These are phyloP conservation scores for Umimayanthus kanabou DNA, from an alignment of 92 coral and sea anemone species.

Conservation along the genomic window DNA sequence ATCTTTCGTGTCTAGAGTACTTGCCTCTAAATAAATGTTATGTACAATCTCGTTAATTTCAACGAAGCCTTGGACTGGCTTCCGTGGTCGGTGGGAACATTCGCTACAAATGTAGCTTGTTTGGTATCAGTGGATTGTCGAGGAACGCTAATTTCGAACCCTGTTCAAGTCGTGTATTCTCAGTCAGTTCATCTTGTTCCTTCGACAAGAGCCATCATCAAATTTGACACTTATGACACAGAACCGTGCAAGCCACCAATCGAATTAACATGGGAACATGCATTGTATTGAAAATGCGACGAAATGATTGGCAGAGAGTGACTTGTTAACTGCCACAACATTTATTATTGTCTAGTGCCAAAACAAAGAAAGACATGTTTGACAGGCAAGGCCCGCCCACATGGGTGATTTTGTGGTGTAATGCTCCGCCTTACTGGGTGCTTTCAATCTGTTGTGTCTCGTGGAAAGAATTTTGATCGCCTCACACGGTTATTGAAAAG, in stretches of 20 bases:
- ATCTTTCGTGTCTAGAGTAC: conserved; percentile 39
- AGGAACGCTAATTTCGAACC: conserved; percentile 67
- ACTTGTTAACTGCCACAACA: conserved; percentile 99
- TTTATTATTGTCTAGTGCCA: conserved; percentile 99
- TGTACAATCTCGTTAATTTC: conserved; percentile 27
- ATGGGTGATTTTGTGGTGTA: conserved; percentile 93
- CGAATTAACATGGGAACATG: conserved; percentile 99
- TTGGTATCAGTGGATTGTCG: conserved; percentile 66
- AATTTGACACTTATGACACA: conserved; percentile 96
- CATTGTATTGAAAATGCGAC: conserved; percentile 95
- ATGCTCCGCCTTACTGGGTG: conserved; percentile 99
- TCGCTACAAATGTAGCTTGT: conserved; percentile 48
- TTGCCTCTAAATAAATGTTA: conserved; percentile 36
- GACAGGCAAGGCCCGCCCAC: conserved; percentile 97
- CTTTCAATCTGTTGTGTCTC: conserved; percentile 90
- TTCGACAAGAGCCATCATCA: conserved; percentile 96
- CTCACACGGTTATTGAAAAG: conserved; percentile 78
- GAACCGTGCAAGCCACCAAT: conserved; percentile 88
- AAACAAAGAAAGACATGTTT: conserved; percentile 96
- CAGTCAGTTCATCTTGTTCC: conserved; percentile 97
- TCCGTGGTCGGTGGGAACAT: conserved; percentile 48
- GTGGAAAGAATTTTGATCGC: conserved; percentile 70
- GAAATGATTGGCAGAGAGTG: conserved; percentile 90
- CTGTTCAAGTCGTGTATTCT: conserved; percentile 75
- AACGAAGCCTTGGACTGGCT: conserved; percentile 29